Conservation (phyloP, 2,797 vertebrate species). For the Discoglossus pictus region DNA sequence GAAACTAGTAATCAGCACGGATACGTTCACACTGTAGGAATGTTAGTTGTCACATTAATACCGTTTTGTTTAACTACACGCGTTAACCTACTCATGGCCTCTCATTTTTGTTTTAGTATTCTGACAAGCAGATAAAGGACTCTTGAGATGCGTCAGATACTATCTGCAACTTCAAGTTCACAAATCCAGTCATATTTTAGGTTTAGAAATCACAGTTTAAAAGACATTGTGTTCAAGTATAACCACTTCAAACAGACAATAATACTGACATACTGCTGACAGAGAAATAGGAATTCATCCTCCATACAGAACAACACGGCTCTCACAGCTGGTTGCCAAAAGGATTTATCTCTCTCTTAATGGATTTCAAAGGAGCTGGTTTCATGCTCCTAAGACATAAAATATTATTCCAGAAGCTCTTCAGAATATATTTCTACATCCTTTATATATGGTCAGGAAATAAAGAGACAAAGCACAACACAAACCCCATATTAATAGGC, state of each 20-base stretch:
- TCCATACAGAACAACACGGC: not conserved
- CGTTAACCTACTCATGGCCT: too few relatives aligned
- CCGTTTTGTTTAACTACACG: too few relatives aligned
- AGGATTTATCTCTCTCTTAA: conserved; percentile 1
- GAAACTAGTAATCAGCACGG: too few relatives aligned
- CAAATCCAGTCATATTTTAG: not conserved
- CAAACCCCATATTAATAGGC: too few relatives aligned
- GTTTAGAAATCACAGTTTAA: not conserved
- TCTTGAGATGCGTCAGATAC: too few relatives aligned
- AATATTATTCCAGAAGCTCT: not conserved
- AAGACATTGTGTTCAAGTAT: not conserved
- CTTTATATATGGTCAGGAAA: too few relatives aligned
- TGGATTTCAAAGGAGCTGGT: conserved; percentile 2
- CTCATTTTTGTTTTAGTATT: too few relatives aligned
- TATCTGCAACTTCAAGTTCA: too few relatives aligned
- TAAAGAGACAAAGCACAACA: too few relatives aligned
- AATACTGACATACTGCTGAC: not conserved
- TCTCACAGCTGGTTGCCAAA: conserved; percentile 1
- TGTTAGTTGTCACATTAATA: too few relatives aligned
- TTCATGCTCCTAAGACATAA: not conserved
- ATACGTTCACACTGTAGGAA: too few relatives aligned
- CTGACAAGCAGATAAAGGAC: too few relatives aligned
- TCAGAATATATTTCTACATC: not conserved
- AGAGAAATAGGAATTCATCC: not conserved
- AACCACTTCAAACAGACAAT: conserved; percentile 10